Evolutionary conservation across 2,797 vertebrate genomes (phyloP), one percentile per base, ranked within the genome.

Genomic region (Notolabrus celidotus): DNA sequence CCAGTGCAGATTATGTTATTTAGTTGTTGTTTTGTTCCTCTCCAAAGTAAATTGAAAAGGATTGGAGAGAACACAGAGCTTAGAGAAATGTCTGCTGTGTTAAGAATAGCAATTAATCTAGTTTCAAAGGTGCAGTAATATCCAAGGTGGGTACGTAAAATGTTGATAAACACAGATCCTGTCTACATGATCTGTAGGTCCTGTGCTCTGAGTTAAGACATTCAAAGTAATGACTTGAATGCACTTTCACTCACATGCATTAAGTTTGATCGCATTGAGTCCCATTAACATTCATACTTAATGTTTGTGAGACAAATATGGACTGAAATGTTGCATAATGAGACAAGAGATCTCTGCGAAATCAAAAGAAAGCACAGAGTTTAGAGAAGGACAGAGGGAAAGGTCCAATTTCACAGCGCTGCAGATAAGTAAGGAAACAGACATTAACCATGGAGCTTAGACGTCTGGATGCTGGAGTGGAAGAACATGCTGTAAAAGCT

Each of bases 371-470:
- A 20, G 10, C 4, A 17, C 33, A 16, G 7, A 11, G 8, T 46
- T 33, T 41, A 15, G 20, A 14, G 55, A 25, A 50, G 31, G 46
- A 46, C 20, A 51, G 33, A 71, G 5, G 17, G 11, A 27, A 22
- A 23, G 16, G 23, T 39, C 29, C 23, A 43, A 19, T 45, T 55
- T 39, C 20, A 62, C 38, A 62, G 51, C 14, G 51, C 12, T 10
- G 53, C 25, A 58, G 52, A 53, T 62, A 53, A 67, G 29, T 23
- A 16, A 38, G 31, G 17, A 54, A 56, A 57, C 23, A 36, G 12
- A 41, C 20, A 65, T 72, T 74, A 15, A 60, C 34, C 27, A 27
- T 41, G 50, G 34, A 60, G 34, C 45, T 71, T 36, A 53, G 39
- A 60, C 1, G 55, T 52, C 53, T 52, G 8, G 4, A 65, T 20